Evolutionary conservation across 2,888 invertebrate species (phyloP).

Genomic region (Drosophila neotestacea): DNA sequence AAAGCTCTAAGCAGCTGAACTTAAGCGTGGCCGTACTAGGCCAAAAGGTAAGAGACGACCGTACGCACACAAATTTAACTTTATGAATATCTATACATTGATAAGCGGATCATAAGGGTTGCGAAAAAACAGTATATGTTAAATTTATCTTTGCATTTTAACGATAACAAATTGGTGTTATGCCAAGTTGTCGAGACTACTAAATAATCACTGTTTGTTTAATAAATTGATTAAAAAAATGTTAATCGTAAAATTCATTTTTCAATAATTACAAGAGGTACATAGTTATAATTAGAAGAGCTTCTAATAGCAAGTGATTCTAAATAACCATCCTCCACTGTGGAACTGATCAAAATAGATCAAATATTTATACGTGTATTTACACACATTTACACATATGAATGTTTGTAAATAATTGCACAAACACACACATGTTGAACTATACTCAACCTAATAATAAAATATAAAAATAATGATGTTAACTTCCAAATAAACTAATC

Average conservation of each 20-base stretch:
- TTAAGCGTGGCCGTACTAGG: too few relatives aligned
- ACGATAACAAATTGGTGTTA: conserved; percentile 3
- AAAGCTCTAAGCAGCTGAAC: too few relatives aligned
- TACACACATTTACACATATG: background rate
- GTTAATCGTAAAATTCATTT: background rate
- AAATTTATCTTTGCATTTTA: background rate
- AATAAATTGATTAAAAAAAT: conserved; percentile 12
- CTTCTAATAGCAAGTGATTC: conserved; percentile 5
- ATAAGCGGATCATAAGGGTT: conserved; percentile 5
- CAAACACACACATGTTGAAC: background rate
- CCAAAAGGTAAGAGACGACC: too few relatives aligned
- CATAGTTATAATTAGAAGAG: background rate
- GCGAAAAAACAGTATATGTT: conserved; percentile 11
- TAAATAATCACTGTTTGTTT: conserved; percentile 10
- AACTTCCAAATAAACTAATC: background rate
- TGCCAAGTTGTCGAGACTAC: background rate
- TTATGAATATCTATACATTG: background rate
- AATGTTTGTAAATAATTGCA: conserved; percentile 6
- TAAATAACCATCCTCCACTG: conserved; percentile 13
- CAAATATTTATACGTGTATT: conserved; percentile 13
- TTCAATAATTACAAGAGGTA: background rate
- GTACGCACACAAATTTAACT: background rate
- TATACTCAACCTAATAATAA: background rate
- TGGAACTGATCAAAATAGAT: conserved; percentile 20
- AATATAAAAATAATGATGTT: background rate